Evolutionary conservation across 2,888 invertebrate genomes (phyloP).

Genomic region (Drosophila ustulata): DNA sequence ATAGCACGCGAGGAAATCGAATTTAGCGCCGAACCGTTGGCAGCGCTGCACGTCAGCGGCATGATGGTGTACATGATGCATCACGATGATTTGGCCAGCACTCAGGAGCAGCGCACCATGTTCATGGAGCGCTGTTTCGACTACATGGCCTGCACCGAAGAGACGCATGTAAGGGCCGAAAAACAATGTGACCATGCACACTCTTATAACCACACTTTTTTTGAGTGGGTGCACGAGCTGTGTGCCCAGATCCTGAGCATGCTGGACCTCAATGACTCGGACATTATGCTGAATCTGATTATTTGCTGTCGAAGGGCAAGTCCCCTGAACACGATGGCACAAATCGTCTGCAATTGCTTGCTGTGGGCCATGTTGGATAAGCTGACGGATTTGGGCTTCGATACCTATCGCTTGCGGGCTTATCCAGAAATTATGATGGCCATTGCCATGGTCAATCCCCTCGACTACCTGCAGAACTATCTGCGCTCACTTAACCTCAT

Average conservation of each 20-base stretch:
- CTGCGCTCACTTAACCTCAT: conserved; percentile 60
- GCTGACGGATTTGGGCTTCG: conserved; percentile 51
- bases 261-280: conserved; percentile 44
- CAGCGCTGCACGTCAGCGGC: conserved; percentile 55
- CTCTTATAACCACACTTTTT: neutral
- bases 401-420: conserved; percentile 46
- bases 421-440: conserved; percentile 49
- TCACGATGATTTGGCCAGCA: conserved; percentile 38
- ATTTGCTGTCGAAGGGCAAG: conserved; percentile 60
- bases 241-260: conserved; percentile 44
- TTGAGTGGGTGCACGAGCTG: conserved; percentile 51
- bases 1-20: conserved; percentile 50
- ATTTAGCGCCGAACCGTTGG: conserved; percentile 56
- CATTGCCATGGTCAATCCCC: conserved; percentile 52
- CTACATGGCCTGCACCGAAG: conserved; percentile 64
- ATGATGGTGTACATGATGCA: conserved; percentile 61
- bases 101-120: conserved; percentile 47
- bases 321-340: conserved; percentile 54
- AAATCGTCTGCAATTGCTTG: conserved; percentile 54
- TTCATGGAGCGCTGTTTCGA: conserved; percentile 62
- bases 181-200: too few relatives aligned
- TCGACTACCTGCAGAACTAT: conserved; percentile 45
- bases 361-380: conserved; percentile 58
- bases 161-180: conserved; percentile 41
- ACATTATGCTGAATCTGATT: conserved; percentile 53